phyloP scores from a whole-genome alignment of 2,888 invertebrate genomes.

The Hypena proboscidalis region DNA sequence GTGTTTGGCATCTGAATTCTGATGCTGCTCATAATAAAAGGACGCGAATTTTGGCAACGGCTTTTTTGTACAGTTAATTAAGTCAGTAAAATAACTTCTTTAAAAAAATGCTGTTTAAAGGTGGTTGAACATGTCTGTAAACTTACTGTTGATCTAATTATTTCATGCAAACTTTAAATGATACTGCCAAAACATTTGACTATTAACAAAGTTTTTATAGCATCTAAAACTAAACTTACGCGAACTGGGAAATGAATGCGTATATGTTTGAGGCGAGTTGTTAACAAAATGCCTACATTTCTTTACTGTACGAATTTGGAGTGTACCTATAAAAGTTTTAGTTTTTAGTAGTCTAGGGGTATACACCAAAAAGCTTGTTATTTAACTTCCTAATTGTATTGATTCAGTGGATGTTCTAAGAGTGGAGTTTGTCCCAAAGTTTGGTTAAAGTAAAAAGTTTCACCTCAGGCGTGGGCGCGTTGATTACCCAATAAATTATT shows the following conservation, averaged over 20 bases:
- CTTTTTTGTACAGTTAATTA: too few relatives aligned
- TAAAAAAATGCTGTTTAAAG: too few relatives aligned
- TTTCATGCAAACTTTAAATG: too few relatives aligned
- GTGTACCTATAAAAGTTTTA: background rate
- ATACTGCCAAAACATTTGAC: too few relatives aligned
- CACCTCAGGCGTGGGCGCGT: conserved; percentile 9
- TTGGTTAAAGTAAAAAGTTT: conserved; percentile 30
- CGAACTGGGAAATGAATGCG: background rate
- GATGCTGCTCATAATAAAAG: conserved; percentile 14
- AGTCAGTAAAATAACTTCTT: too few relatives aligned
- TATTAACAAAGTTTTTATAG: too few relatives aligned
- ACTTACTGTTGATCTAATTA: too few relatives aligned
- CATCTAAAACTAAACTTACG: too few relatives aligned
- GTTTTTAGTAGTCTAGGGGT: background rate
- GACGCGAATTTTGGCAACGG: background rate
- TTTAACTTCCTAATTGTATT: conserved; percentile 39
- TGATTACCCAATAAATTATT: conserved; percentile 22
- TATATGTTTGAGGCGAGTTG: background rate
- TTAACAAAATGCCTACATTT: background rate
- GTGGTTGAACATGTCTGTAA: too few relatives aligned
- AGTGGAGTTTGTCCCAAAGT: conserved; percentile 25
- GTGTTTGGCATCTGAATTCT: conserved; percentile 38
- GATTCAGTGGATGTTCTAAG: conserved; percentile 26
- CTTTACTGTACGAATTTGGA: background rate
- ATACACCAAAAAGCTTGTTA: conserved; percentile 27